phyloP scores from a whole-genome alignment of 1,140 invertebrate species.

The Reticulitermes speratus region DNA sequence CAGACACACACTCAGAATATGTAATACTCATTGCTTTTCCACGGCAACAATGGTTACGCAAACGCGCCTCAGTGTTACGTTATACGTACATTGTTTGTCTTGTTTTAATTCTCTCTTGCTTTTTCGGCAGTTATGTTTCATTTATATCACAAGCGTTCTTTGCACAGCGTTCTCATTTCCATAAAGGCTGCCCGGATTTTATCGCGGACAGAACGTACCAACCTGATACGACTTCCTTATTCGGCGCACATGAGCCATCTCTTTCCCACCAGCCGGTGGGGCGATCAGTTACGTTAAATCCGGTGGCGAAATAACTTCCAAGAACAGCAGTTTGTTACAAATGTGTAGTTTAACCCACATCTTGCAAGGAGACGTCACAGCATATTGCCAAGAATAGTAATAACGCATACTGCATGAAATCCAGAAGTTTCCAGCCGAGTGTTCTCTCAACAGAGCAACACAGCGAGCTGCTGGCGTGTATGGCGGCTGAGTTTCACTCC shows the following conservation, averaged over 20 bases:
- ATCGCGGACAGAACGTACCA: neutral
- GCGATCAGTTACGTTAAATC: constrained; percentile 2
- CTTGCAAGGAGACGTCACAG: constrained; percentile 9
- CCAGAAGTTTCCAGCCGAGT: neutral
- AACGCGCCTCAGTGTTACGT: too few species aligned
- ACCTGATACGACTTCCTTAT: neutral
- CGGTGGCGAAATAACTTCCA: neutral
- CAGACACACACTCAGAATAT: too few species aligned
- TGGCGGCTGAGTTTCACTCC: neutral
- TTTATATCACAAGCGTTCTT: neutral
- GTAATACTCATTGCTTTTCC: too few species aligned
- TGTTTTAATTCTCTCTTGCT: neutral
- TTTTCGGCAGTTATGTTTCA: neutral
- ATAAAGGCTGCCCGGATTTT: neutral
- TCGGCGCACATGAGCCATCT: neutral
- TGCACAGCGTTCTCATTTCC: neutral
- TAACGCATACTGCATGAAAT: neutral
- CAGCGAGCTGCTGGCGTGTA: neutral
- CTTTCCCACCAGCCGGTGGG: neutral
- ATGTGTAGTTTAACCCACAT: constrained; percentile 6
- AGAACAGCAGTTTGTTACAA: constrained; percentile 9
- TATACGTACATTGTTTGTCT: neutral
- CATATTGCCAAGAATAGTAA: constrained; percentile 17
- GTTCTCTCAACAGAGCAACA: neutral
- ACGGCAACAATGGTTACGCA: too few species aligned